phyloP scores from a whole-genome alignment of 2,797 vertebrate genomes.

The Syngnathus acus region DNA sequence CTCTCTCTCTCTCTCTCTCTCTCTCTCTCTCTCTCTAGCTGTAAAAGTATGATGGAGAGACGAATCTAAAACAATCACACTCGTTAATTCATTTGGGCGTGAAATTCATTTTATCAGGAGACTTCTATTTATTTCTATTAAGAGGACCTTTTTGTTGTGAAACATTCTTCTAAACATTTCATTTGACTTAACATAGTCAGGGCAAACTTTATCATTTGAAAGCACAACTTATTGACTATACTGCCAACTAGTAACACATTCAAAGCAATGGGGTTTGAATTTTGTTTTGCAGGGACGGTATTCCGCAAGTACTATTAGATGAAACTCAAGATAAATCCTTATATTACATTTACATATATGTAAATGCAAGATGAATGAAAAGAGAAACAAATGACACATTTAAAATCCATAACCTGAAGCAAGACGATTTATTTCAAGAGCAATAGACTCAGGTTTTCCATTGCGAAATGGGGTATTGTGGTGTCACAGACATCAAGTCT shows the following conservation, averaged over 20 bases:
- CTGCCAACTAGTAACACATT: neutral
- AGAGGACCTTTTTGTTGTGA: neutral
- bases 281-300: too few species aligned
- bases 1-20: too few species aligned
- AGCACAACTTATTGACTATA: neutral
- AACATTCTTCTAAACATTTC: neutral
- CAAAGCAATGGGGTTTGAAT: too few species aligned
- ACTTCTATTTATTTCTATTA: too few species aligned
- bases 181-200: neutral
- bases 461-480: neutral
- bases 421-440: neutral
- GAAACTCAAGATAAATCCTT: neutral
- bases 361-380: too few species aligned
- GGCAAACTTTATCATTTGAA: neutral
- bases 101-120: too few species aligned
- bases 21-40: neutral
- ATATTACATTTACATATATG: too few species aligned
- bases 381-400: neutral
- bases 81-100: neutral
- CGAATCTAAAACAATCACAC: neutral
- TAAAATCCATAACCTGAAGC: neutral
- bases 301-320: neutral
- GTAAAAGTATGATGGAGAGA: neutral
- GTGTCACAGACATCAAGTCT: neutral
- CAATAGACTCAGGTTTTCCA: neutral